A percentile compares a stretch with the other conserved stretches of the same genome.
Evolutionary conservation across 1,140 invertebrate genomes (phyloP).

Genomic region (Papilio glaucus): DNA sequence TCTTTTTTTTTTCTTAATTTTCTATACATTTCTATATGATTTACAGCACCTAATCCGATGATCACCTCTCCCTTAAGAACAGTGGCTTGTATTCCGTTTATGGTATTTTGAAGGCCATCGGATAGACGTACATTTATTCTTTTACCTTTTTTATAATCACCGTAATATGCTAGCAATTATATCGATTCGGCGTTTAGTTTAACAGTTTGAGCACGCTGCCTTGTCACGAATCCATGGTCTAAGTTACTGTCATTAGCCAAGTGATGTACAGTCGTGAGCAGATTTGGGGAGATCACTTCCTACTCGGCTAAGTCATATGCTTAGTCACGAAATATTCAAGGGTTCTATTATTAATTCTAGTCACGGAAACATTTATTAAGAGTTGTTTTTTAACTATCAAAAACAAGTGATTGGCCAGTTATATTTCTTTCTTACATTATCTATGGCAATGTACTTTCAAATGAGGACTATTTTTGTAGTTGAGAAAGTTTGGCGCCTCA

Average conservation of each 20-base stretch:
- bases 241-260: constrained; percentile 13
- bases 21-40: too few relatives aligned
- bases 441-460: too few relatives aligned
- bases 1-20: too few relatives aligned
- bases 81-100: too few relatives aligned
- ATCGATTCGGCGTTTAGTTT: background rate
- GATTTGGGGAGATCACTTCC: background rate
- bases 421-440: too few relatives aligned
- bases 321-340: constrained; percentile 16
- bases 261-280: background rate
- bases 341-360: background rate
- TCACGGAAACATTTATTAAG: background rate
- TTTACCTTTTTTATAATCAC: background rate
- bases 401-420: background rate
- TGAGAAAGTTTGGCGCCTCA: too few relatives aligned
- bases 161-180: background rate
- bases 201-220: background rate
- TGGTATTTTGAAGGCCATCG: too few relatives aligned
- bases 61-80: too few relatives aligned
- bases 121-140: too few relatives aligned
- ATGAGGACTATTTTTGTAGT: too few relatives aligned
- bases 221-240: background rate
- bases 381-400: background rate
- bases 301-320: background rate
- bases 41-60: too few relatives aligned